Base-by-base conservation (phyloP, 1,140 invertebrate genomes). In the Zaprionus inermis region DNA sequence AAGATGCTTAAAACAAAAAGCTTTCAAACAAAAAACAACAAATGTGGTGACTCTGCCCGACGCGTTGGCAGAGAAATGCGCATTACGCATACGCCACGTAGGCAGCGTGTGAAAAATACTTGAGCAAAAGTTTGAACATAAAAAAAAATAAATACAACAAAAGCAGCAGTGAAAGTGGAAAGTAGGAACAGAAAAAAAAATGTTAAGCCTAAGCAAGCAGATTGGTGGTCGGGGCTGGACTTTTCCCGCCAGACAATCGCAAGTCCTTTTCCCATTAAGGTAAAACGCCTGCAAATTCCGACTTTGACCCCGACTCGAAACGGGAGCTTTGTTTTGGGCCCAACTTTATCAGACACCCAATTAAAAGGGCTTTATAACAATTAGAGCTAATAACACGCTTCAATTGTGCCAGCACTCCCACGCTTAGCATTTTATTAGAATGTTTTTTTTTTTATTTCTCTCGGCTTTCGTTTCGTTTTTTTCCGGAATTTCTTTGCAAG, bases 331-430 rank as follows among this genome's bases (percentile, higher is more conserved):
- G 57, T 76, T 85, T 86, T 76, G 24, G 74, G 56, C 55, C 38
- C 69, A 88, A 88, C 84, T 88, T 88, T 89, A 88, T 88, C 83
- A 88, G 84, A 83, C 83, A 88, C 83, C 84, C 83, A 88, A 88
- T 88, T 88, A 88, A 88, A 88, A 89, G 84, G 84, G 83, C 83
- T 88, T 88, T 83, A 89, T 89, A 88, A 89, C 83, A 88, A 88
- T 88, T 88, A 88, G 73, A 83, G 83, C 83, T 88, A 88, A 88
- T 88, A 88, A 88, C 84, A 88, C 83, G 83, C 83, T 89, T 88
- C 83, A 88, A 88, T 88, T 88, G 83, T 89, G 84, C 80, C 70
- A 7, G 6, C 30, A 7, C 30, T 32, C 30, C 41, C 59, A 30
- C 49, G 24, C 38, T 18, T 11, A 49, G 12, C 69, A 72, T 72